Conservation (phyloP, 1,140 invertebrate genomes). For the Vanessa atalanta region DNA sequence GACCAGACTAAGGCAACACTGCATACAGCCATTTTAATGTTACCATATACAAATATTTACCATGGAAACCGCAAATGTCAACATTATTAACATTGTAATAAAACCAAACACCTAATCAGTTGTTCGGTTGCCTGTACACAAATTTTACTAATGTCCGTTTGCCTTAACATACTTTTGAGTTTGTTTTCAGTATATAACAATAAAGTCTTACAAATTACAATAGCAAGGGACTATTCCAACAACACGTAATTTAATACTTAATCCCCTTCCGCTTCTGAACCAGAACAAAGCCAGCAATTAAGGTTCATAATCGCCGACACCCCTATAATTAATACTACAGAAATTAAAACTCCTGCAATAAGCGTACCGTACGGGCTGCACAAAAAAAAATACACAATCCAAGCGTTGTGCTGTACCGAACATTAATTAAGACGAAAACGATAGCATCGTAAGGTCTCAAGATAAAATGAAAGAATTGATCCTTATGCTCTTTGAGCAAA, state of each 20-base stretch:
- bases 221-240: slow-evolving; percentile 13
- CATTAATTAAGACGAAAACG: slow-evolving; percentile 68
- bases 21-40: too few species aligned
- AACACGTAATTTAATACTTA: slow-evolving; percentile 50
- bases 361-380: slow-evolving; percentile 55
- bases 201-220: slow-evolving; percentile 9
- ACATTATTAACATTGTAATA: too few species aligned
- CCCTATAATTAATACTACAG: slow-evolving; percentile 69
- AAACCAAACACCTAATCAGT: too few species aligned
- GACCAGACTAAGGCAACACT: too few species aligned
- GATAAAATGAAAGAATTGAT: slow-evolving; percentile 40
- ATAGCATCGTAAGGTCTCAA: slow-evolving; percentile 49
- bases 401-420: slow-evolving; percentile 59
- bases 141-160: too few species aligned
- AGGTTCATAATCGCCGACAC: slow-evolving; percentile 62
- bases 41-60: too few species aligned
- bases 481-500: slow-evolving; percentile 39
- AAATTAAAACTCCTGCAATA: slow-evolving; percentile 67
- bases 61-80: too few species aligned
- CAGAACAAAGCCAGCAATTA: slow-evolving; percentile 68
- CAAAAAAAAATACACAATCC: slow-evolving; percentile 63
- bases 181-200: neutral
- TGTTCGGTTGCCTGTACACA: too few species aligned
- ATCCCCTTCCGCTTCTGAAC: slow-evolving; percentile 50
- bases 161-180: too few species aligned